These are phyloP conservation scores for Oasisia sp. DNA, from an alignment of 2,888 invertebrate species.

Conservation along the genomic window DNA sequence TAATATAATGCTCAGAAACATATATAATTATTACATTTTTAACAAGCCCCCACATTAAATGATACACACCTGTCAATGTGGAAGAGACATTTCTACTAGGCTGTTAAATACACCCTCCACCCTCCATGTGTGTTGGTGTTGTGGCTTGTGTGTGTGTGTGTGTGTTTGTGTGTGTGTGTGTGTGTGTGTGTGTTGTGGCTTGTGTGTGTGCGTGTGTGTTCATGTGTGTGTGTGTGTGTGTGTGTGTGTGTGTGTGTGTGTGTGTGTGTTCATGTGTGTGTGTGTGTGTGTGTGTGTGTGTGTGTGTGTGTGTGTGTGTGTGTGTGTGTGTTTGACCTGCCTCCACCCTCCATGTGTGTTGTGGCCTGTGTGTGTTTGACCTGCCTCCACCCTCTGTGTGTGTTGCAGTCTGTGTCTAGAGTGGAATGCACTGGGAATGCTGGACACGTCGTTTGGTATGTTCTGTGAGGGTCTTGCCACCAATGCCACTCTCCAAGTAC, in stretches of 20 bases:
- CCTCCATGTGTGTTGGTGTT: slow-evolving; percentile 34
- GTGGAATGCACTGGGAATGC: slow-evolving; percentile 65
- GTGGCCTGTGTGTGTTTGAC: neutral
- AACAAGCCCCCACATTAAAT: neutral
- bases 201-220: too few relatives aligned
- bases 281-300: slow-evolving; percentile 17
- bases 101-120: neutral
- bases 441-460: slow-evolving; percentile 61
- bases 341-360: too few relatives aligned
- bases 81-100: neutral
- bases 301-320: neutral
- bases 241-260: neutral
- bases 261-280: too few relatives aligned
- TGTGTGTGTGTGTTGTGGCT: too few relatives aligned
- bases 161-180: neutral
- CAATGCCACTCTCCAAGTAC: slow-evolving; percentile 55
- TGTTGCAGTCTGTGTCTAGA: slow-evolving; percentile 62
- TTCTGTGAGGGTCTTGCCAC: slow-evolving; percentile 64
- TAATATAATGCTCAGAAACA: neutral
- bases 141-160: slow-evolving; percentile 51
- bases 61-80: neutral
- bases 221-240: too few relatives aligned
- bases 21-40: neutral
- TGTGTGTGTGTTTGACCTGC: neutral
- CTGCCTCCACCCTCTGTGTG: neutral